Percentiles rank a stretch among this genome's conserved stretches.
Evolutionary conservation across 2,113 vertebrate genomes (phyloP).

Genomic region (Promerops cafer): DNA sequence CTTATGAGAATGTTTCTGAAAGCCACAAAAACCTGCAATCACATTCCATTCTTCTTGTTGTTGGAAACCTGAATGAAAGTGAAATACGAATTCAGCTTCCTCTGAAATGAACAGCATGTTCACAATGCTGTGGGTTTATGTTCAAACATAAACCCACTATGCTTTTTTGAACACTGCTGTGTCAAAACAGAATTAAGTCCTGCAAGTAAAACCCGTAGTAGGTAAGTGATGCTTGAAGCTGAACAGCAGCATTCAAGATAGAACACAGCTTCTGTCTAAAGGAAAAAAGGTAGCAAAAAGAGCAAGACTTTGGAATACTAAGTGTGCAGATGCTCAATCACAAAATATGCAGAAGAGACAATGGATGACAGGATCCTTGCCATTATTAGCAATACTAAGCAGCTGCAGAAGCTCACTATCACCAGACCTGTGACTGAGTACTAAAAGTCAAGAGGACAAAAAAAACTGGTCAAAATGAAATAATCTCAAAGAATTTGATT

Average conservation of each 20-base stretch:
- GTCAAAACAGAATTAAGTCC: slow-evolving; percentile 28
- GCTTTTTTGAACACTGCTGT: slow-evolving; percentile 4
- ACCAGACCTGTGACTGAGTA: not conserved
- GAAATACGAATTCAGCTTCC: not conserved
- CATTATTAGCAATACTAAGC: not conserved
- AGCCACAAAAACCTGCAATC: not conserved
- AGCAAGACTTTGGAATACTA: not conserved
- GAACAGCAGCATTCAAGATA: slow-evolving; percentile 37
- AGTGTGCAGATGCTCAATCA: not conserved
- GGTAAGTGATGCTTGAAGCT: not conserved
- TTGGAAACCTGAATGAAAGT: not conserved
- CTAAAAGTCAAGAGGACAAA: not conserved
- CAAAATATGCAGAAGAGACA: not conserved
- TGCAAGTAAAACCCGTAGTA: slow-evolving; percentile 10
- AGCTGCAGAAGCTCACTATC: not conserved
- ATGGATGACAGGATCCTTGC: not conserved
- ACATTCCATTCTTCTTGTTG: not conserved
- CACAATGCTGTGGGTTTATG: no score
- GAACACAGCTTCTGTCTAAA: slow-evolving; percentile 29
- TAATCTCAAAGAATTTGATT: not conserved
- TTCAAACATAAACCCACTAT: slow-evolving; percentile 2
- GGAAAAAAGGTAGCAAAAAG: not conserved
- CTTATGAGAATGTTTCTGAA: not conserved
- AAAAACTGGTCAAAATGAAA: not conserved
- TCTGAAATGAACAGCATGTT: slow-evolving; percentile 8